Evolutionary conservation across 2,888 invertebrate genomes (phyloP).

Genomic region (Thereva unica): DNA sequence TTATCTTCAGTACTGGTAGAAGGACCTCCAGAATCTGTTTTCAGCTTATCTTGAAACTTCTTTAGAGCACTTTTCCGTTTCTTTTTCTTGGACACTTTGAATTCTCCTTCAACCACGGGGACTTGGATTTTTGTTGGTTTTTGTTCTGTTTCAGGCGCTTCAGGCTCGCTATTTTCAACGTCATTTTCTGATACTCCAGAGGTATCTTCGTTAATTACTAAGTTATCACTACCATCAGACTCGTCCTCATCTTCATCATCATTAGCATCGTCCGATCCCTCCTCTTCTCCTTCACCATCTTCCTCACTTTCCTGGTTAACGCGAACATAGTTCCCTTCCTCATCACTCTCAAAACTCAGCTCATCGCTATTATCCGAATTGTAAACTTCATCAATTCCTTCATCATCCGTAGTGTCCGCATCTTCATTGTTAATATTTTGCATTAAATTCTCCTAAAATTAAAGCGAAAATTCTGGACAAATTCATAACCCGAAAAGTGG

Average conservation of each 20-base stretch:
- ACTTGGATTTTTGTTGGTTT: conserved; percentile 25
- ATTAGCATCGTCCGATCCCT: conserved; percentile 37
- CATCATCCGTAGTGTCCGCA: conserved; percentile 59
- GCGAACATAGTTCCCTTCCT: conserved; percentile 61
- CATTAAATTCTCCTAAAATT: conserved; percentile 49
- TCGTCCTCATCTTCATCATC: conserved; percentile 43
- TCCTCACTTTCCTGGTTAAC: conserved; percentile 43
- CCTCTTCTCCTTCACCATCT: conserved; percentile 53
- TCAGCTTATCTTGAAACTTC: conserved; percentile 14
- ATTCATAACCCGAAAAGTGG: neutral
- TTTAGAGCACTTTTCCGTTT: conserved; percentile 17
- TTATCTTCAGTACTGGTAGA: conserved; percentile 50
- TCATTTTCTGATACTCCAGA: conserved; percentile 40
- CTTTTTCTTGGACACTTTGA: conserved; percentile 36
- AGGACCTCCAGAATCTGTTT: conserved; percentile 24
- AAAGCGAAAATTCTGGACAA: neutral
- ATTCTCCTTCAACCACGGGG: conserved; percentile 40
- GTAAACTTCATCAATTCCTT: conserved; percentile 52
- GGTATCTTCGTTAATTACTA: neutral
- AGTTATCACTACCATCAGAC: neutral
- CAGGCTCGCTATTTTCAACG: conserved; percentile 17
- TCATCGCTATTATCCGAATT: conserved; percentile 53
- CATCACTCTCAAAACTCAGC: conserved; percentile 62
- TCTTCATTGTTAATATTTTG: conserved; percentile 52
- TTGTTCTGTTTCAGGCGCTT: conserved; percentile 41